A percentile compares a stretch with the other conserved stretches of the same genome.
Evolutionary conservation across 2,797 vertebrate genomes (phyloP).

Genomic region (Lacerta viridis): DNA sequence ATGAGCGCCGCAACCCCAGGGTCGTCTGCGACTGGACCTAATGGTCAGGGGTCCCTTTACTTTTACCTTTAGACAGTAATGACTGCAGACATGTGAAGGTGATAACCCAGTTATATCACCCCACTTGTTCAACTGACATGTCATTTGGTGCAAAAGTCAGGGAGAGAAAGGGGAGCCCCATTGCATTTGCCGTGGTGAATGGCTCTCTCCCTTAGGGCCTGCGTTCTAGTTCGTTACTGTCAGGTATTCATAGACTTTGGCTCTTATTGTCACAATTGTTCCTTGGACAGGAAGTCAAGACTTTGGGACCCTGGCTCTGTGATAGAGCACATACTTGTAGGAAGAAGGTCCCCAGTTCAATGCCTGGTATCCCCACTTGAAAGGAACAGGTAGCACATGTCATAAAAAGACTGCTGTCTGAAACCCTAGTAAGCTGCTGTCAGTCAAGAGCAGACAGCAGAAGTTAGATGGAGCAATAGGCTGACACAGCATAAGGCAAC

Average conservation of each 20-base stretch:
- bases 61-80: not conserved
- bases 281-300: too few species aligned
- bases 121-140: too few species aligned
- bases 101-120: too few species aligned
- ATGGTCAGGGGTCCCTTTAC: too few species aligned
- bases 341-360: not conserved
- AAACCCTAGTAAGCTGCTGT: not conserved
- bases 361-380: not conserved
- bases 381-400: not conserved
- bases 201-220: conserved; percentile 4
- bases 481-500: not conserved
- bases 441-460: not conserved
- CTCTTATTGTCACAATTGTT: not conserved
- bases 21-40: too few species aligned
- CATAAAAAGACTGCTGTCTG: too few species aligned
- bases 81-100: not conserved
- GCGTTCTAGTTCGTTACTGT: conserved; percentile 27
- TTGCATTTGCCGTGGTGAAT: too few species aligned
- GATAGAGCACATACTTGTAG: not conserved
- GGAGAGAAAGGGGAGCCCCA: too few species aligned
- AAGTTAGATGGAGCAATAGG: not conserved
- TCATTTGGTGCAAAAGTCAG: too few species aligned
- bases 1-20: too few species aligned
- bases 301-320: not conserved
- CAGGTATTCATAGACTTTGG: not conserved